Evolutionary conservation across 2,797 vertebrate genomes (phyloP).

Genomic region (Sebastes taczanowskii): DNA sequence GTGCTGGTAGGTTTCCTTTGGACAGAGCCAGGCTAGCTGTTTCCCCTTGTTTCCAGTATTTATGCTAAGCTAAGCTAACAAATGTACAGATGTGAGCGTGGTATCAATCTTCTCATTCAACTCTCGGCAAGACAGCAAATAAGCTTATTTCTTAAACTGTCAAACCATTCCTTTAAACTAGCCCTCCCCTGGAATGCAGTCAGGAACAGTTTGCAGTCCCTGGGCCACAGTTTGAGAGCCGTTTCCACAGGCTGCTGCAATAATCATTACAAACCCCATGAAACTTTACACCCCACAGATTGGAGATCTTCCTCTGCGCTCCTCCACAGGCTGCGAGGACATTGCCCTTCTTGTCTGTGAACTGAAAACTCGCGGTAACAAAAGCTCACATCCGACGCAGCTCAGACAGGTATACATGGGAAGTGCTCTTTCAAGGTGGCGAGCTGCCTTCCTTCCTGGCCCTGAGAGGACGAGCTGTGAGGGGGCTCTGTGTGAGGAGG

Average conservation of each 20-base stretch:
- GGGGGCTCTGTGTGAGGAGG: slow-evolving; percentile 62
- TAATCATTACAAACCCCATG: slow-evolving; percentile 37
- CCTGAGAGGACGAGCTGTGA: slow-evolving; percentile 62
- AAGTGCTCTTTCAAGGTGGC: slow-evolving; percentile 72
- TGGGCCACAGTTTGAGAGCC: slow-evolving; percentile 19
- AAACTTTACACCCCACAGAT: slow-evolving; percentile 52
- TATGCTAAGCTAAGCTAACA: slow-evolving; percentile 4
- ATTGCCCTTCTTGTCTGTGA: slow-evolving; percentile 64
- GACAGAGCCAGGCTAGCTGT: background rate
- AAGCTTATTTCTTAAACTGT: background rate
- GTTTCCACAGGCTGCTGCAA: slow-evolving; percentile 17
- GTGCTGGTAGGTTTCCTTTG: background rate
- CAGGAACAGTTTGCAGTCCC: background rate
- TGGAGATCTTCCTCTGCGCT: slow-evolving; percentile 35
- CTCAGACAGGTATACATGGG: slow-evolving; percentile 72
- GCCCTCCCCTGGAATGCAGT: background rate
- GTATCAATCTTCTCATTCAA: background rate
- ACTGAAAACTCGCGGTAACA: slow-evolving; percentile 56
- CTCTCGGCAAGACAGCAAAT: background rate
- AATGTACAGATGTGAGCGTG: background rate
- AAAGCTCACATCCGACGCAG: slow-evolving; percentile 67
- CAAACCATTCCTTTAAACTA: background rate
- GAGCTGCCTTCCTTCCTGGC: slow-evolving; percentile 67
- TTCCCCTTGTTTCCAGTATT: background rate
- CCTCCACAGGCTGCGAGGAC: slow-evolving; percentile 32